phyloP scores from a whole-genome alignment of 53 echinoderm and acorn worm species.

The Temnopleurus reevesii region DNA sequence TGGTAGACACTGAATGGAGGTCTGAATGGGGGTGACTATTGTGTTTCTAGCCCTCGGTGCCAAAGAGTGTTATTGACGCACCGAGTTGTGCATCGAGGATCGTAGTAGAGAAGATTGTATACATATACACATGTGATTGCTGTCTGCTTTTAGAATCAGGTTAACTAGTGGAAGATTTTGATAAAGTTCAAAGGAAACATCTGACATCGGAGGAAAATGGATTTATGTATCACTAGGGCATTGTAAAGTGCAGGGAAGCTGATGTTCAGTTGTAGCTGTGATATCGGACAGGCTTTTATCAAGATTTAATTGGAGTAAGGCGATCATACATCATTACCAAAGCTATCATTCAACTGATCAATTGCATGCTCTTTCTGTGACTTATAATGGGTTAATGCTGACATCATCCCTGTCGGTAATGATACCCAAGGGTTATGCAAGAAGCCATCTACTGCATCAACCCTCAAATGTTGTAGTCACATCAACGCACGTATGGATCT shows the following conservation, averaged over 20 bases:
- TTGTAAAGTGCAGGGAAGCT: neutral
- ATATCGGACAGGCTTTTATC: neutral
- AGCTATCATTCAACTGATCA: neutral
- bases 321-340: neutral
- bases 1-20: slow-evolving; percentile 3
- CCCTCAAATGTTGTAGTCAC: too few species aligned
- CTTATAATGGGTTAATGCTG: neutral
- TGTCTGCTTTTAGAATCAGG: neutral
- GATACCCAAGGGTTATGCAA: neutral
- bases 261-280: neutral
- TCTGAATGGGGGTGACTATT: slow-evolving; percentile 21
- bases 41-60: slow-evolving; percentile 1
- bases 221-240: neutral
- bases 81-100: neutral
- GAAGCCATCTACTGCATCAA: too few species aligned
- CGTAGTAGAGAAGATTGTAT: slow-evolving; percentile 20
- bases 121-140: slow-evolving; percentile 24
- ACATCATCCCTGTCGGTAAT: neutral
- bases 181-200: neutral
- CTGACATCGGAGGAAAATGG: slow-evolving; percentile 3
- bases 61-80: slow-evolving; percentile 28
- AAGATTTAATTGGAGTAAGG: neutral
- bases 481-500: too few species aligned
- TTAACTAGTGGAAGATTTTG: neutral
- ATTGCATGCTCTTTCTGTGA: neutral